These are phyloP conservation scores for Aspidiotus rigidus DNA, from an alignment of 2,888 invertebrate genomes.

Conservation along the genomic window DNA sequence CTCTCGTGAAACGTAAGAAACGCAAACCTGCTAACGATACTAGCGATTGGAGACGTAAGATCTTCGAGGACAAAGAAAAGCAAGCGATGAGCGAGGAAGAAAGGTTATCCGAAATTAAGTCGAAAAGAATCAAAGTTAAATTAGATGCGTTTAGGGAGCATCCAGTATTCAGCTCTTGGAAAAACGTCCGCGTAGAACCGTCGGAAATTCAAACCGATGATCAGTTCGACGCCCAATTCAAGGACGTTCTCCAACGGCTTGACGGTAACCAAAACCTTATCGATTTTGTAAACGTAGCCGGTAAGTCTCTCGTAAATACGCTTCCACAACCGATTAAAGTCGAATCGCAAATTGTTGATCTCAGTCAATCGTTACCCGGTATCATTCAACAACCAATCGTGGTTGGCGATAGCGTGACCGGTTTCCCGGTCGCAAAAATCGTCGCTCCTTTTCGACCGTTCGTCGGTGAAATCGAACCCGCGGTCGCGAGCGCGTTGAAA, in stretches of 20 bases:
- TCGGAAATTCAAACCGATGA: conserved; percentile 16
- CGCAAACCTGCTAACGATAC: conserved; percentile 47
- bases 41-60: conserved; percentile 57
- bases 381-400: conserved; percentile 39
- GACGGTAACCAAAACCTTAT: conserved; percentile 12
- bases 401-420: conserved; percentile 39
- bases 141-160: conserved; percentile 21
- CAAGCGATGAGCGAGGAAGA: conserved; percentile 36
- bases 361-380: conserved; percentile 43
- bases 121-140: conserved; percentile 30
- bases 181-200: conserved; percentile 7
- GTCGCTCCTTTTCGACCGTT: conserved; percentile 54
- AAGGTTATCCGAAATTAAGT: conserved; percentile 29
- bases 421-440: conserved; percentile 55
- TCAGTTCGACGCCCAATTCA: conserved; percentile 7
- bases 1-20: conserved; percentile 42
- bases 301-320: background rate
- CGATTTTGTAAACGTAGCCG: conserved; percentile 13
- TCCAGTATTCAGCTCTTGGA: conserved; percentile 15
- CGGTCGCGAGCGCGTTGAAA: conserved; percentile 47
- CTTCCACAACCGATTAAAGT: conserved; percentile 49
- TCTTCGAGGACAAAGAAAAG: conserved; percentile 60
- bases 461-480: conserved; percentile 47
- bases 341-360: conserved; percentile 48
- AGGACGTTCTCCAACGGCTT: background rate